A percentile compares a stretch with the other conserved stretches of the same genome.
Conservation (phyloP, 2,888 invertebrate genomes). For the Luffia ferchaultella region DNA sequence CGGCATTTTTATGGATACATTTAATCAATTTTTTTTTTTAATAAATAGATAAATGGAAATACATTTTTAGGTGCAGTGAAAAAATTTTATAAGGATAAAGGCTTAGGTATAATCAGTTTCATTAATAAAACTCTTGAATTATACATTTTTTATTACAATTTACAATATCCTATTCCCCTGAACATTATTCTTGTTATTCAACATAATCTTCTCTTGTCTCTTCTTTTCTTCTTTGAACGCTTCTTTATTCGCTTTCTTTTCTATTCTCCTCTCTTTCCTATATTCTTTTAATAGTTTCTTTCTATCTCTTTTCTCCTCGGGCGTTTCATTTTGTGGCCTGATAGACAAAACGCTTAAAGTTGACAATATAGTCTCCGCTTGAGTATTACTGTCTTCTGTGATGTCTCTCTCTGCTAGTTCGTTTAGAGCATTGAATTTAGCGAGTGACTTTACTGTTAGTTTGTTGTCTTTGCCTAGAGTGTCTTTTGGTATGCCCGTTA, state of each 20-base stretch:
- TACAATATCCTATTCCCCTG: conserved; percentile 75
- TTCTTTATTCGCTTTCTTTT: conserved; percentile 80
- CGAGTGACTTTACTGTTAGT: conserved; percentile 74
- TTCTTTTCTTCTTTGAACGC: conserved; percentile 90
- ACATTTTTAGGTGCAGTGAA: no score
- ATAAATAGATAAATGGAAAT: no score
- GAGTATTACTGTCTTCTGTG: conserved; percentile 60
- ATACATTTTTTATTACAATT: no score
- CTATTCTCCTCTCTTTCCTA: conserved; percentile 78
- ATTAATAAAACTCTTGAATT: no score
- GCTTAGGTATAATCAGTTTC: no score
- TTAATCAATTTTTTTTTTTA: no score
- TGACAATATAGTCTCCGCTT: conserved; percentile 72
- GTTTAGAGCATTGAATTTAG: conserved; percentile 65
- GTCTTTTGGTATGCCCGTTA: conserved; percentile 79
- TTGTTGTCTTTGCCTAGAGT: conserved; percentile 69
- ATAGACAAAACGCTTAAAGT: conserved; percentile 73
- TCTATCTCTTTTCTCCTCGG: conserved; percentile 78
- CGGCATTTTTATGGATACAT: no score
- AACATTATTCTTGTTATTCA: conserved; percentile 79
- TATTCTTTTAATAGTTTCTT: conserved; percentile 83
- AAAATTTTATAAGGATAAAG: no score
- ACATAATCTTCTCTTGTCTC: conserved; percentile 76
- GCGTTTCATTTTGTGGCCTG: conserved; percentile 78
- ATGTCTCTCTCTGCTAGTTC: conserved; percentile 18